Percentiles rank a stretch among this genome's conserved stretches.
phyloP scores from a whole-genome alignment of 2,888 invertebrate genomes.

The Norana najaformis region DNA sequence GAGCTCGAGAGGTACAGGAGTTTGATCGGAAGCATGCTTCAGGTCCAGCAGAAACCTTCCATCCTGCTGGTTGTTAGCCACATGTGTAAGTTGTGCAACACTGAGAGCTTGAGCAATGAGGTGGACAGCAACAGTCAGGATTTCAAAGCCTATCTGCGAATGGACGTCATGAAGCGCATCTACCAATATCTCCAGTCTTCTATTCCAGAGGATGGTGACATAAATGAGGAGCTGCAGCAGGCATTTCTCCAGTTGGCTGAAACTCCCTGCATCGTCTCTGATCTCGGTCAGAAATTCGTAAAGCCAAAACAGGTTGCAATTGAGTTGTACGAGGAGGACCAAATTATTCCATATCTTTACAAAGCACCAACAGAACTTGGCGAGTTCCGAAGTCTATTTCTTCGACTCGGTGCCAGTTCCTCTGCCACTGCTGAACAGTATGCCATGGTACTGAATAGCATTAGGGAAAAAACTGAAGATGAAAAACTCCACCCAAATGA shows the following conservation, averaged over 20 bases:
- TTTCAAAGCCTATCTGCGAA: constrained; percentile 43
- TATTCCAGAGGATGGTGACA: constrained; percentile 28
- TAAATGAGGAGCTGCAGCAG: constrained; percentile 15
- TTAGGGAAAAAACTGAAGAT: constrained; percentile 38
- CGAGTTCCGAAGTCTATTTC: constrained; percentile 46
- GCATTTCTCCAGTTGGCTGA: constrained; percentile 27
- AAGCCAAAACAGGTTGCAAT: constrained; percentile 45
- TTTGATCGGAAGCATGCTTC: constrained; percentile 37
- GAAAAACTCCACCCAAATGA: constrained; percentile 47
- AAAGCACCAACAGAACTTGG: constrained; percentile 47
- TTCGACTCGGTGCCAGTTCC: constrained; percentile 44
- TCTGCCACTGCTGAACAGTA: constrained; percentile 46
- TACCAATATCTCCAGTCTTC: constrained; percentile 43
- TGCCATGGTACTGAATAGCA: constrained; percentile 44
- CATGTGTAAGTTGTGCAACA: constrained; percentile 36
- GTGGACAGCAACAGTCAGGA: constrained; percentile 33
- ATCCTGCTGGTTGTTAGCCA: constrained; percentile 41
- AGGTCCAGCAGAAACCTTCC: constrained; percentile 39
- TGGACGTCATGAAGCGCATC: constrained; percentile 46
- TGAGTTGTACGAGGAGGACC: constrained; percentile 46
- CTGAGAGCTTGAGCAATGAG: neutral
- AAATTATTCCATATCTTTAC: constrained; percentile 47
- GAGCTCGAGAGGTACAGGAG: constrained; percentile 33
- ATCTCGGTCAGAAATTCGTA: constrained; percentile 44
- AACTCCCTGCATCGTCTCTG: constrained; percentile 42